Percentiles rank a stretch among this genome's conserved stretches.
These are phyloP conservation scores for Drosophila pegasa DNA, from an alignment of 2,888 invertebrate species.

Conservation along the genomic window DNA sequence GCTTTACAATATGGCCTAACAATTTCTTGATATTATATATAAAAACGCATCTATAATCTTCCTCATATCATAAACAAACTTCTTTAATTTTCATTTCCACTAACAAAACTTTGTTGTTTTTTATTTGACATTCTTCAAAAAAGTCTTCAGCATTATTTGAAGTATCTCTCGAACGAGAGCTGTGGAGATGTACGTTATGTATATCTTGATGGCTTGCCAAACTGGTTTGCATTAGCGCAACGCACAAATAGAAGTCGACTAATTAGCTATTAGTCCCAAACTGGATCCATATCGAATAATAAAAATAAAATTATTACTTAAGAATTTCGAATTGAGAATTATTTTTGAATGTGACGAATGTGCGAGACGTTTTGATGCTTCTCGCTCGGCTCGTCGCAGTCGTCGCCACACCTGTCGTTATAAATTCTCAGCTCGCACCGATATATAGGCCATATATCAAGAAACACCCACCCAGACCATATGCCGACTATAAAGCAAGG, in stretches of 20 bases:
- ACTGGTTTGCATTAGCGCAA: background rate
- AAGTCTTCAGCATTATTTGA: too few species aligned
- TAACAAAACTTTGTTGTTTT: too few species aligned
- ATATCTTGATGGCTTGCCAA: background rate
- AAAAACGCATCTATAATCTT: too few species aligned
- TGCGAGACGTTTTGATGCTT: slow-evolving; percentile 22
- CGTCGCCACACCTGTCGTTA: slow-evolving; percentile 66
- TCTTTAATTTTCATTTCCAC: too few species aligned
- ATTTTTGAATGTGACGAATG: slow-evolving; percentile 40
- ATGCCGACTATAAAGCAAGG: slow-evolving; percentile 1
- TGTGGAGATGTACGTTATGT: background rate
- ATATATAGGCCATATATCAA: slow-evolving; percentile 59
- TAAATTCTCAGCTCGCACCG: slow-evolving; percentile 54
- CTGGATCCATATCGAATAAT: background rate
- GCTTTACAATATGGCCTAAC: too few species aligned
- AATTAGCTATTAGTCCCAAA: slow-evolving; percentile 34
- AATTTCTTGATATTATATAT: too few species aligned
- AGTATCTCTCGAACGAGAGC: too few species aligned
- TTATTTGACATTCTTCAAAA: too few species aligned
- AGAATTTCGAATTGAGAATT: slow-evolving; percentile 14
- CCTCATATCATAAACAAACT: too few species aligned
- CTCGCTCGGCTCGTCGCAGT: slow-evolving; percentile 10
- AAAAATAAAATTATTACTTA: slow-evolving; percentile 30
- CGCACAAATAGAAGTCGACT: slow-evolving; percentile 3
- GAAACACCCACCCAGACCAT: slow-evolving; percentile 29